phyloP scores from a whole-genome alignment of 2,888 invertebrate genomes.

The Phragmatobia fuliginosa region DNA sequence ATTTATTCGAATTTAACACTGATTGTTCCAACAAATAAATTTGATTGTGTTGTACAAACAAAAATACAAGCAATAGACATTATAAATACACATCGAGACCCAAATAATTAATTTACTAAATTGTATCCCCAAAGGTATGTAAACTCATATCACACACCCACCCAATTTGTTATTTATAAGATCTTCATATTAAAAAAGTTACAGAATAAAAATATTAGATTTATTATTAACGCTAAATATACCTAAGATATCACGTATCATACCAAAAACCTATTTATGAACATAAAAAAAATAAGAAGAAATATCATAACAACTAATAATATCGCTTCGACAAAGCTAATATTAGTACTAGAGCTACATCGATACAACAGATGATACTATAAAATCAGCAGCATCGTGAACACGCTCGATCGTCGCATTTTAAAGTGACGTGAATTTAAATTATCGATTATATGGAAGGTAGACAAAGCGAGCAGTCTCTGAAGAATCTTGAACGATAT shows the following conservation, averaged over 20 bases:
- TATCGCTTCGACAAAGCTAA: constrained; percentile 33
- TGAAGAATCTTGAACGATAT: constrained; percentile 60
- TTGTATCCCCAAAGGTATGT: too few species aligned
- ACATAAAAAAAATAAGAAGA: constrained; percentile 13
- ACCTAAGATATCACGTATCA: not conserved
- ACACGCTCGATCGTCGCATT: constrained; percentile 44
- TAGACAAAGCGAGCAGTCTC: constrained; percentile 63
- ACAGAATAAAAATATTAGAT: too few species aligned
- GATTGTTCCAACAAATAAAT: too few species aligned
- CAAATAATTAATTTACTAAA: too few species aligned
- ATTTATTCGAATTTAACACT: too few species aligned
- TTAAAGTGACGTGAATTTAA: constrained; percentile 65
- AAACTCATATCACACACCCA: too few species aligned
- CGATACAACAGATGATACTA: constrained; percentile 44
- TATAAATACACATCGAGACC: too few species aligned
- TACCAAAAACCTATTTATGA: not conserved
- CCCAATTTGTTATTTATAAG: too few species aligned
- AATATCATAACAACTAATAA: constrained; percentile 31
- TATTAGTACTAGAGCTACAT: constrained; percentile 38
- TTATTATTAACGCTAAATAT: not conserved
- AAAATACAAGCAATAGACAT: too few species aligned
- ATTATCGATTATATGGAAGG: constrained; percentile 64
- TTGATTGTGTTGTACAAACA: too few species aligned
- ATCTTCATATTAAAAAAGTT: too few species aligned
- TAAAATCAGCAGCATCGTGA: constrained; percentile 44